Evolutionary conservation across 64 coral and sea anemone species (phyloP), one percentile per base, ranked within the genome.

Genomic region (Hydrozoanthus tunicans): DNA sequence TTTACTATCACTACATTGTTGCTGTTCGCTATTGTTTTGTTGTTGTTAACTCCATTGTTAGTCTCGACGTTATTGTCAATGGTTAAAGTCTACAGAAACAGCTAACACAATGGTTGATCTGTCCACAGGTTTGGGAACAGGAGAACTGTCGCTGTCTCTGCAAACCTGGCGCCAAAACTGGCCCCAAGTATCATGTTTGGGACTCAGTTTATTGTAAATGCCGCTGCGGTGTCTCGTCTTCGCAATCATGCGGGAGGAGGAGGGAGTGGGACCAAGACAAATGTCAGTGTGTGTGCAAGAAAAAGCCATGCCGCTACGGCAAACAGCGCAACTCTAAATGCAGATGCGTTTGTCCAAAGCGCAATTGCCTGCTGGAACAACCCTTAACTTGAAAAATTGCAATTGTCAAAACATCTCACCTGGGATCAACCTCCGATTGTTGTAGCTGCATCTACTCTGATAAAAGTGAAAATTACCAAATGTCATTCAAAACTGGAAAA

Each of bases 161-260:
- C 12, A 88, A 75, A 51, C 84, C 68, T 4, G 43, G 82, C 14
- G 27, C 4, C 24, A 75, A 75, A 55, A 23, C 68, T 26, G 74
- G 84, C 20, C 84, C 84, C 20, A 74, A 11, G 55, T 70, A 60
- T 60, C 24, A 73, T 57, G 68, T 74, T 51, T 88, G 84, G 84
- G 69, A 88, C 84, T 12, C 57, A 59, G 66, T 88, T 56, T 60
- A 60, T 70, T 88, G 84, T 27, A 88, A 88, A 74, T 88, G 84
- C 25, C 84, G 84, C 27, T 88, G 84, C 56, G 9, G 24, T 17
- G 84, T 58, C 25, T 59, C 55, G 55, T 51, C 6, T 27, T 17
- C 84, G n/a, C 84, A 73, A 56, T 73, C 84, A 7, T 88, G 84
- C 56, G 0, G 27, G 56, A 20, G 68, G 56, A 88, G 84, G 32